Base-by-base conservation (phyloP, 30 jellyfish, hydroid and myxozoan species). In the Aurelia aurita complex sp. Pacific region DNA sequence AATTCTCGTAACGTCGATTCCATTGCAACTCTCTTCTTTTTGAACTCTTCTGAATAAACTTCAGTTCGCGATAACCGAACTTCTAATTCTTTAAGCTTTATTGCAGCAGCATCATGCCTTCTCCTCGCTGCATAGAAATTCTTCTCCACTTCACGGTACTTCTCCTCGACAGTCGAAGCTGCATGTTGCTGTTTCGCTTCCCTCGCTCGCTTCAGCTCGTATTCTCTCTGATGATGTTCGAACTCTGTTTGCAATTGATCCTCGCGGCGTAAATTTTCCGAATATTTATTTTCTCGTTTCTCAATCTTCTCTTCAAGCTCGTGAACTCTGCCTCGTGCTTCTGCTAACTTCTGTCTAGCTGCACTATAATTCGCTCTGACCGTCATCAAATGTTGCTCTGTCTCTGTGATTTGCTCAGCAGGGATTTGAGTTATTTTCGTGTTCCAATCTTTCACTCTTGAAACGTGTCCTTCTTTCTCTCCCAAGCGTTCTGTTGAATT, bases 1-100 rank as follows among this genome's bases (percentile, higher is more conserved):
- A 81, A 71, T 63, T 81, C 90, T 67, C 90, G 76, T 54, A 81
- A 57, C 29, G 90, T 81, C 13, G 90, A 81, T 59, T 81, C 90
- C 90, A 81, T 81, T 35, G 90, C 90, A 52, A 55, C 54, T 9
- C 90, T 82, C 71, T 81, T 81, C 83, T 69, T 68, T 76, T 69
- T 81, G 9, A 50, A 67, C 73, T 81, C 90, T 43, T 81, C 90
- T 14, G 67, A 68, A 18, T 46, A 29, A 35, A 81, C 61, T 71
- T 81, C 90, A 19, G 70, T 61, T 60, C 60, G 66, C 18, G 83
- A n/a, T 51, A 81, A 43, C 43, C 72, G 63, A 60, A 73, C 74
- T 69, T 81, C 90, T 17, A 81, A 60, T 19, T 46, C 90, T 29
- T 50, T 73, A 42, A 53, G 83, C 18, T 29, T 50, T 16, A 55